Evolutionary conservation across 2,797 vertebrate genomes (phyloP).

Genomic region (Pangasius macronema): DNA sequence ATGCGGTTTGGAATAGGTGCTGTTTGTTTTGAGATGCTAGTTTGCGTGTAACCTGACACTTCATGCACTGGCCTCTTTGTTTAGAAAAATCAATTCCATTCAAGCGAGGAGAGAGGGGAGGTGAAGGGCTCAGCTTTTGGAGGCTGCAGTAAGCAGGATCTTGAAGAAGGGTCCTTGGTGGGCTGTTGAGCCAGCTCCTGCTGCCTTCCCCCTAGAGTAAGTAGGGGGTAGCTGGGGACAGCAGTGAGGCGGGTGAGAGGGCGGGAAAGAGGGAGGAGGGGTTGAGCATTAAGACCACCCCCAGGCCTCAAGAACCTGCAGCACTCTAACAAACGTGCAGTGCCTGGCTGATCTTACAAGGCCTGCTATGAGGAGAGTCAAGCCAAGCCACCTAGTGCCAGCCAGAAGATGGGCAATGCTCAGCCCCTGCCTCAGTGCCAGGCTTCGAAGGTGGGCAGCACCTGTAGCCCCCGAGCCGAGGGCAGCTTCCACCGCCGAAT

Average conservation of each 20-base stretch:
- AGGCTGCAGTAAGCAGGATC: constrained; percentile 36
- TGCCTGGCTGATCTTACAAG: constrained; percentile 79
- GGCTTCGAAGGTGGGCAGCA: constrained; percentile 57
- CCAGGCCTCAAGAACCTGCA: constrained; percentile 49
- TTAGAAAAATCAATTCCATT: constrained; percentile 74
- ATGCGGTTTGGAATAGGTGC: constrained; percentile 4
- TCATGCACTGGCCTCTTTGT: constrained; percentile 66
- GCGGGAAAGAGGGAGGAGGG: constrained; percentile 49
- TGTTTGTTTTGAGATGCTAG: constrained; percentile 60
- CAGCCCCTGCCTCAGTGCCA: constrained; percentile 65
- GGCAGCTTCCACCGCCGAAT: constrained; percentile 76
- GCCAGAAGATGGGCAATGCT: constrained; percentile 81
- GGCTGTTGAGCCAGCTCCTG: constrained; percentile 63
- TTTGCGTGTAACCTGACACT: constrained; percentile 64
- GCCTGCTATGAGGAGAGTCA: constrained; percentile 75
- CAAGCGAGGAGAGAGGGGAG: constrained; percentile 60
- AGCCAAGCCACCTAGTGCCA: constrained; percentile 68
- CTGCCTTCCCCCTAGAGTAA: constrained; percentile 55
- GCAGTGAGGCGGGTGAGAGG: constrained; percentile 26
- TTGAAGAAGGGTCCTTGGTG: constrained; percentile 64
- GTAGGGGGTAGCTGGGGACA: constrained; percentile 55
- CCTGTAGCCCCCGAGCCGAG: constrained; percentile 63
- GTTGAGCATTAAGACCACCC: constrained; percentile 52
- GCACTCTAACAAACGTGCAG: constrained; percentile 78
- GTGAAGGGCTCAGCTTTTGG: constrained; percentile 40